phyloP scores from a whole-genome alignment of 2,888 invertebrate genomes.

The Lysandra coridon region DNA sequence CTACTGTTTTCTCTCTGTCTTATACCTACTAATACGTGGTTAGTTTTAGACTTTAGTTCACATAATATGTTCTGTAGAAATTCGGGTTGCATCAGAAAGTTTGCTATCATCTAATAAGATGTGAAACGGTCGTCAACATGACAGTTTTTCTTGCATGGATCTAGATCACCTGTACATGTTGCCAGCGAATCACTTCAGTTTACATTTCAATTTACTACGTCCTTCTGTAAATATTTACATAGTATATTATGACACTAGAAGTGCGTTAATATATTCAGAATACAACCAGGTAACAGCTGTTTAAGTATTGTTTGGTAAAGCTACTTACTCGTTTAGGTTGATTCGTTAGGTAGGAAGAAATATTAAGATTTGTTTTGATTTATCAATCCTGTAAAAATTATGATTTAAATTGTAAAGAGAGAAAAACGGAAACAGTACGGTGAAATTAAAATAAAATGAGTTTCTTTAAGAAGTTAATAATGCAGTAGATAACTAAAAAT shows the following conservation, averaged over 20 bases:
- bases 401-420: neutral
- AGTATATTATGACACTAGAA: neutral
- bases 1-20: no score
- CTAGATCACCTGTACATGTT: slow-evolving; percentile 12
- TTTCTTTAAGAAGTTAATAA: neutral
- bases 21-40: no score
- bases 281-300: neutral
- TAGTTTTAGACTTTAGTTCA: no score
- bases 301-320: neutral
- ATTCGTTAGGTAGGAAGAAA: no score
- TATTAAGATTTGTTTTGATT: no score
- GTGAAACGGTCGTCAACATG: neutral
- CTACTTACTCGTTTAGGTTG: neutral
- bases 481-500: neutral
- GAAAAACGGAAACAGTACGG: neutral
- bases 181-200: neutral
- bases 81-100: neutral
- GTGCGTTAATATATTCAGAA: neutral
- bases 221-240: slow-evolving; percentile 16
- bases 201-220: slow-evolving; percentile 24
- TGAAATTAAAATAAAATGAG: neutral
- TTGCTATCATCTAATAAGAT: neutral
- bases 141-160: neutral
- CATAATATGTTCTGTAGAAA: neutral
- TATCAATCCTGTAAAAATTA: no score